Evolutionary conservation across 2,888 invertebrate genomes (phyloP), one percentile per base, ranked within the genome.

Genomic region (Beris chalybata): DNA sequence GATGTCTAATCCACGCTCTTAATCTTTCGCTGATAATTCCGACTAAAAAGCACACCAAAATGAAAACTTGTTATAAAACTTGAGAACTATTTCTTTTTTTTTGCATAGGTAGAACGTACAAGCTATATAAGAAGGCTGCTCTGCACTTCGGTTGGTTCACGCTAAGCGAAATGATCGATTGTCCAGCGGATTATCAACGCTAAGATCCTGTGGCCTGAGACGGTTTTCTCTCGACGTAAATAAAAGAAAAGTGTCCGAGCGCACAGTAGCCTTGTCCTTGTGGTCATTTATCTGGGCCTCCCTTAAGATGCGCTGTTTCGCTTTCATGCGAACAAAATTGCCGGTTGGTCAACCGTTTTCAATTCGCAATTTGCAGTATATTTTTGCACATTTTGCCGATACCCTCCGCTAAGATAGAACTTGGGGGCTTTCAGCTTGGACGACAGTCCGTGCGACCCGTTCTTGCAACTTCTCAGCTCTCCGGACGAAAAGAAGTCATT

Each of bases 381-480:
- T 22, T 22, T 22, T 22, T 7, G 38, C 38, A 38, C 38, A 38
- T 38, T 38, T 38, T 38, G 9, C 38, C 3, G 5, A 7, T 38
- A 38, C 3, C 22, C 38, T 38, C 38, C 38, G 9, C 9, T 9
- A 38, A 22, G 22, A 22, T 22, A 22, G 22, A 22, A 22, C 22
- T 22, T 3, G 22, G 3, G 22, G 22, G 31, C 52, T 47, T 31
- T 45, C n/a, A 29, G 12, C 30, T 45, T 32, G 47, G 30, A 64
- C 31, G 30, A 64, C 31, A 64, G 55, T 55, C 55, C 31, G 22
- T 22, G 22, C 22, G 50, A 55, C 43, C 47, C 38, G 38, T 38
- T 38, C 38, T 38, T 38, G 5, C 38, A 1, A 38, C 38, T 9
- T 7, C 38, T 7, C 38, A 7, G 38, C 38, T 38, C 38, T 3